Conservation (phyloP, 1,140 invertebrate genomes). For the Pogonomyrmex californicus region DNA sequence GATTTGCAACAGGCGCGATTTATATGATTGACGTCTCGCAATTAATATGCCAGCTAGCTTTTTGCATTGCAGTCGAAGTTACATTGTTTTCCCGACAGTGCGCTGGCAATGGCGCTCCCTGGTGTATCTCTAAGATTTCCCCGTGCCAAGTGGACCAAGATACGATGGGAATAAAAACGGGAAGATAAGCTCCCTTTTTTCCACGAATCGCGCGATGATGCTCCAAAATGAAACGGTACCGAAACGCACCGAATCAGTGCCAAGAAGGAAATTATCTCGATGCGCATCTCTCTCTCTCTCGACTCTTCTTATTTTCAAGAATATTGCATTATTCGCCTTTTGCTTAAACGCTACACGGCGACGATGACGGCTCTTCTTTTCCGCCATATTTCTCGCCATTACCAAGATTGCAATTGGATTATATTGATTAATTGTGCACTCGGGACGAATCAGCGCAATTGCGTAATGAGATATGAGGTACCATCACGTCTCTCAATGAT, state of each 20-base stretch:
- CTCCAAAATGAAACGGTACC: background rate
- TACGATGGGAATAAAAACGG: conserved; percentile 2
- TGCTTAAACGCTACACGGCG: background rate
- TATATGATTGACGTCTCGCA: background rate
- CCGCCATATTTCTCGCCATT: conserved; percentile 12
- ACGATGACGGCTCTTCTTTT: background rate
- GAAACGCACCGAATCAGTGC: background rate
- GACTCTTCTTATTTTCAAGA: background rate
- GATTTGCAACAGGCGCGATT: conserved; percentile 7
- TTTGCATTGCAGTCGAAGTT: background rate
- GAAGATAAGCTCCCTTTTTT: conserved; percentile 5
- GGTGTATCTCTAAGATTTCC: background rate
- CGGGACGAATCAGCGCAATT: background rate
- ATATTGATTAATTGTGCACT: conserved; percentile 32
- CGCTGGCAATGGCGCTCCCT: background rate
- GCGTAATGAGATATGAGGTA: conserved; percentile 5
- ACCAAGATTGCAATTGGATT: conserved; percentile 15
- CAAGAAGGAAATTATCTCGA: conserved; percentile 17
- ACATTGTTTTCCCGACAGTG: too few relatives aligned
- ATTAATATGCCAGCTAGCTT: background rate
- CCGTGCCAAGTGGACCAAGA: background rate
- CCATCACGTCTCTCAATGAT: conserved; percentile 28
- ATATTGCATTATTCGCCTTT: background rate
- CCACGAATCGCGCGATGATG: background rate
- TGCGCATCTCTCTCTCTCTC: background rate